A percentile compares a stretch with the other conserved stretches of the same genome.
Evolutionary conservation across 2,888 invertebrate genomes (phyloP).

Genomic region (Noctua pronuba): DNA sequence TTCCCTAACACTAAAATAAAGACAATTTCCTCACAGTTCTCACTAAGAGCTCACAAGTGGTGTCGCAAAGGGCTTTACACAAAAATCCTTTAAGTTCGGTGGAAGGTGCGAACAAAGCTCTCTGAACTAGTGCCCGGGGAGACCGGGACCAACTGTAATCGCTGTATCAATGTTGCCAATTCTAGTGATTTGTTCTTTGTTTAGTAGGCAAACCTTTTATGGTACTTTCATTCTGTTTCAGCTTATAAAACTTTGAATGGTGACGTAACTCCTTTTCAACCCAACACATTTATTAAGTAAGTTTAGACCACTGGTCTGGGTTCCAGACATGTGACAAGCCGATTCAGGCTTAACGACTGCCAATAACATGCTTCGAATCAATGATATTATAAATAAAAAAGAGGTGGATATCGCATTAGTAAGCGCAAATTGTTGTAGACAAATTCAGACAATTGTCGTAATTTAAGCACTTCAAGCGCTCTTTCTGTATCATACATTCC

Average conservation of each 20-base stretch:
- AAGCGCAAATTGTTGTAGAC: too few species aligned
- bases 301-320: too few species aligned
- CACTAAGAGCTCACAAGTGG: conserved; percentile 44
- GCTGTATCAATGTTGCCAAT: conserved; percentile 36
- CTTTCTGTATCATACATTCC: too few species aligned
- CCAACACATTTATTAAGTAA: too few species aligned
- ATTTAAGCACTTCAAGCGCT: too few species aligned
- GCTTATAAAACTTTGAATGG: background rate
- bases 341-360: too few species aligned
- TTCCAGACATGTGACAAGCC: too few species aligned
- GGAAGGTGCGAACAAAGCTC: conserved; percentile 51
- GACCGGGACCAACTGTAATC: conserved; percentile 50
- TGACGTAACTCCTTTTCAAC: too few species aligned
- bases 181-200: conserved; percentile 24
- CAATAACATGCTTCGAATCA: too few species aligned
- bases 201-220: background rate
- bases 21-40: conserved; percentile 8
- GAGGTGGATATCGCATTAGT: too few species aligned
- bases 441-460: too few species aligned
- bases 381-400: too few species aligned
- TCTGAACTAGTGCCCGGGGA: conserved; percentile 49
- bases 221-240: background rate
- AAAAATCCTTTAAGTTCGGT: conserved; percentile 51
- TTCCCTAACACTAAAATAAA: background rate
- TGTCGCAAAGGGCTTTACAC: conserved; percentile 46